Evolutionary conservation across 1,140 invertebrate species (phyloP).

Genomic region (Ips typographus): DNA sequence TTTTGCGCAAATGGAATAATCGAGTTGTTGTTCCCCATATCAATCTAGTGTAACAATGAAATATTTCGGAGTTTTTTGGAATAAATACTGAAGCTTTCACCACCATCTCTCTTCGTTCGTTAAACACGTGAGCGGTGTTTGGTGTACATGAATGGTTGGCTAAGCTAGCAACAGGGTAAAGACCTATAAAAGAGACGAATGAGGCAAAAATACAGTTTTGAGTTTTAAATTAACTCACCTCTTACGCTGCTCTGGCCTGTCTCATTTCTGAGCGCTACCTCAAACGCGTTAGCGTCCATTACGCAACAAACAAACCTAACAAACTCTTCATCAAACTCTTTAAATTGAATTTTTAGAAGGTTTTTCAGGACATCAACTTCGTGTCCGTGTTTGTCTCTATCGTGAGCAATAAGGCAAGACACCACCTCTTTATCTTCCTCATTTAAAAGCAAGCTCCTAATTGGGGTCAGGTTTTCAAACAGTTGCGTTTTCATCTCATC

Average conservation of each 20-base stretch:
- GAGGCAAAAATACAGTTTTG: background rate
- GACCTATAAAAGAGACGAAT: constrained; percentile 44
- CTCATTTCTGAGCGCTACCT: constrained; percentile 58
- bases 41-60: constrained; percentile 70
- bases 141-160: constrained; percentile 76
- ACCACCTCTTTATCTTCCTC: constrained; percentile 59
- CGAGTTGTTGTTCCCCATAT: constrained; percentile 72
- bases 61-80: constrained; percentile 65
- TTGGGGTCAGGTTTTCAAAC: constrained; percentile 59
- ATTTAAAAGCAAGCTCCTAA: constrained; percentile 60
- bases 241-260: constrained; percentile 56
- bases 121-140: constrained; percentile 70
- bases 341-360: constrained; percentile 57
- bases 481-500: constrained; percentile 51
- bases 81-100: constrained; percentile 66
- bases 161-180: constrained; percentile 72
- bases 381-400: constrained; percentile 55
- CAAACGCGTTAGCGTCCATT: constrained; percentile 75
- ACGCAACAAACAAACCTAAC: constrained; percentile 63
- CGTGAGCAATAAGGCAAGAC: constrained; percentile 59
- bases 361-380: constrained; percentile 62
- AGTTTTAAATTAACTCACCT: constrained; percentile 43
- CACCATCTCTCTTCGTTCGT: constrained; percentile 60
- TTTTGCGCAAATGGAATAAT: constrained; percentile 64
- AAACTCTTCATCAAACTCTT: constrained; percentile 60